These are phyloP conservation scores for Charadrius vociferus DNA, from an alignment of 2,113 vertebrate genomes.

Conservation along the genomic window DNA sequence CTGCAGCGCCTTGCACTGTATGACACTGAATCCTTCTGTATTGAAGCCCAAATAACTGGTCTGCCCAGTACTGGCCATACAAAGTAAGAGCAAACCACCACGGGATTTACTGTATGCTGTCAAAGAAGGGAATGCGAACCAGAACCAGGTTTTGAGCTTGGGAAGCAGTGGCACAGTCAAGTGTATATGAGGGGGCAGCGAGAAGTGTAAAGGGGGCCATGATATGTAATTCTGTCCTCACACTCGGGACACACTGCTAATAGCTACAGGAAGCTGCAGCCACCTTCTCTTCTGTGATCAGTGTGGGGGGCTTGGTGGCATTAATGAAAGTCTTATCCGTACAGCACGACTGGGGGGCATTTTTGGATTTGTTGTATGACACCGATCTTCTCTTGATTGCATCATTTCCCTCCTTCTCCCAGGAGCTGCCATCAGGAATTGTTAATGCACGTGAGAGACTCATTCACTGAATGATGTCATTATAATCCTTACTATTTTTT, in stretches of 20 bases:
- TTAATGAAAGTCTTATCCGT: background rate
- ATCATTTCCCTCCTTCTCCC: background rate
- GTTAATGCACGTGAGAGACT: background rate
- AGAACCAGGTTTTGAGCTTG: background rate
- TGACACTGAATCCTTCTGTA: background rate
- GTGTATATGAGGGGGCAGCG: background rate
- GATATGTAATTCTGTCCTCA: background rate
- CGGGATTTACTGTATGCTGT: background rate
- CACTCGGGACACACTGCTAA: background rate
- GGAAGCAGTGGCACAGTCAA: background rate
- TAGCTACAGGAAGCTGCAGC: background rate
- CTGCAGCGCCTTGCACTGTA: background rate
- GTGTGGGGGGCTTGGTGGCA: rapidly evolving
- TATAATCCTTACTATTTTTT: background rate
- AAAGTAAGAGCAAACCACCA: background rate
- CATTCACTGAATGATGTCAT: background rate
- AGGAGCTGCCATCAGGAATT: background rate
- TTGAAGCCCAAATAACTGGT: background rate
- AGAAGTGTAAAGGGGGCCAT: background rate
- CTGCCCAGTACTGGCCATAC: too few relatives aligned
- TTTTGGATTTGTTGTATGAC: background rate
- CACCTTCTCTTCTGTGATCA: background rate
- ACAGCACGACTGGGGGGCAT: background rate
- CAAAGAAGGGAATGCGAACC: background rate
- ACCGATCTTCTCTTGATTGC: background rate